Conservation (phyloP, 2,888 invertebrate genomes). For the Brachyptera putata region DNA sequence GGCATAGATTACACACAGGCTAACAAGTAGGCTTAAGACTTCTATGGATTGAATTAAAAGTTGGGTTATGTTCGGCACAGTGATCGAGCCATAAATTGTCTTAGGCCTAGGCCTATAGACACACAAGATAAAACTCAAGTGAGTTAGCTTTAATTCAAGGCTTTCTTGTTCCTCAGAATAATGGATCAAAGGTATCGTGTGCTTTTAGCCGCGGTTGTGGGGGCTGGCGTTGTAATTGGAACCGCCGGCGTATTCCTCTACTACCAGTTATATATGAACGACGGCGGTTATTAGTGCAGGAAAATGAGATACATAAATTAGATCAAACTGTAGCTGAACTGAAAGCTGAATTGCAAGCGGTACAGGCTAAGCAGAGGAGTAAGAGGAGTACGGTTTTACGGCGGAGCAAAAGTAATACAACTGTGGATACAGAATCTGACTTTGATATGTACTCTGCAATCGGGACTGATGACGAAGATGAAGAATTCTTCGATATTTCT, state of each 20-base stretch:
- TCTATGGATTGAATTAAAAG: too few relatives aligned
- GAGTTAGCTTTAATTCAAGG: too few relatives aligned
- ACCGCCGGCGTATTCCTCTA: constrained; percentile 39
- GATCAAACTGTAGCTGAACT: constrained; percentile 36
- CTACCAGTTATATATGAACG: constrained; percentile 37
- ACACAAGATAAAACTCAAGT: too few relatives aligned
- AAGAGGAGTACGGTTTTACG: not conserved
- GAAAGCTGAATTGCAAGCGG: constrained; percentile 35
- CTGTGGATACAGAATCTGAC: constrained; percentile 23
- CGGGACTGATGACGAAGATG: constrained; percentile 30
- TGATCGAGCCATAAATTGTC: too few relatives aligned
- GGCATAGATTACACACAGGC: too few relatives aligned
- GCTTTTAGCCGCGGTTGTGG: constrained; percentile 37
- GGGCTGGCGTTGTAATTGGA: constrained; percentile 38
- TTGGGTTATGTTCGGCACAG: too few relatives aligned
- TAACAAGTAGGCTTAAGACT: too few relatives aligned
- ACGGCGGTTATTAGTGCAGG: constrained; percentile 36
- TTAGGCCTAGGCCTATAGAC: too few relatives aligned
- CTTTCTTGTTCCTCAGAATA: too few relatives aligned
- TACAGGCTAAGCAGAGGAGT: constrained; percentile 2
- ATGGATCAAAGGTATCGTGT: constrained; percentile 31
- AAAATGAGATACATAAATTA: constrained; percentile 34
- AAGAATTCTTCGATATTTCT: constrained; percentile 32
- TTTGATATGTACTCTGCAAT: constrained; percentile 25
- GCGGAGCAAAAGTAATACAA: constrained; percentile 1